phyloP scores from a whole-genome alignment of 2,797 vertebrate genomes.

The Apogon talboti region DNA sequence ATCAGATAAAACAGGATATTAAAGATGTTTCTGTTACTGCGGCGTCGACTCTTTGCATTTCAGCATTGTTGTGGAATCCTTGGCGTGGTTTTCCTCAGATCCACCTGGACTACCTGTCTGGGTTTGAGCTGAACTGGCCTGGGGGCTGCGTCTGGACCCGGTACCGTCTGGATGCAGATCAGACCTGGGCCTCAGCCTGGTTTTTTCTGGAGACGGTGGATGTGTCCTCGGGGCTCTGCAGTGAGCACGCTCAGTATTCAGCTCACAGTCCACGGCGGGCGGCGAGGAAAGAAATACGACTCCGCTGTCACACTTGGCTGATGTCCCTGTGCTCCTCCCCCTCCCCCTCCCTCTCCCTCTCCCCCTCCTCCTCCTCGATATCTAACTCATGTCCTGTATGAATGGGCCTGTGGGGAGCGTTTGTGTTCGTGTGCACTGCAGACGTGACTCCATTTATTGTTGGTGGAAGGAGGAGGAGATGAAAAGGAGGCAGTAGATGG shows the following conservation, averaged over 20 bases:
- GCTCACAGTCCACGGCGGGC: slow-evolving; percentile 77
- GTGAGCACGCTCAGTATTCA: slow-evolving; percentile 83
- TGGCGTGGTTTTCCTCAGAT: too few species aligned
- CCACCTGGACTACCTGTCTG: background rate
- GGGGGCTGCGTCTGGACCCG: background rate
- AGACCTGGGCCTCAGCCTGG: background rate
- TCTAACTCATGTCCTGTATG: slow-evolving; percentile 62
- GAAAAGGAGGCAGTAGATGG: background rate
- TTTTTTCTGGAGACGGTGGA: slow-evolving; percentile 17
- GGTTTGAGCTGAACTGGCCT: background rate
- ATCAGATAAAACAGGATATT: too few species aligned
- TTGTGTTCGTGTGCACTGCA: slow-evolving; percentile 31
- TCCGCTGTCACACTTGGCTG: slow-evolving; percentile 84
- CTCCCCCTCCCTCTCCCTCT: slow-evolving; percentile 45
- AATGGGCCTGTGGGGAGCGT: slow-evolving; percentile 57
- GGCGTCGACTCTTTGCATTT: too few species aligned
- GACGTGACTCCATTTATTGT: slow-evolving; percentile 41
- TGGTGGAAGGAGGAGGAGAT: slow-evolving; percentile 1
- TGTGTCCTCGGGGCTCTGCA: slow-evolving; percentile 71
- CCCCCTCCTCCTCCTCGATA: too few species aligned
- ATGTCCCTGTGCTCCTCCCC: slow-evolving; percentile 68
- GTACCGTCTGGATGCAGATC: slow-evolving; percentile 7
- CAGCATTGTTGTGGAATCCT: background rate
- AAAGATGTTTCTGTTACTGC: too few species aligned
- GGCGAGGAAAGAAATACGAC: slow-evolving; percentile 80